Base-by-base conservation (phyloP, 2,888 invertebrate genomes). In the Caenorhabditis sp. region DNA sequence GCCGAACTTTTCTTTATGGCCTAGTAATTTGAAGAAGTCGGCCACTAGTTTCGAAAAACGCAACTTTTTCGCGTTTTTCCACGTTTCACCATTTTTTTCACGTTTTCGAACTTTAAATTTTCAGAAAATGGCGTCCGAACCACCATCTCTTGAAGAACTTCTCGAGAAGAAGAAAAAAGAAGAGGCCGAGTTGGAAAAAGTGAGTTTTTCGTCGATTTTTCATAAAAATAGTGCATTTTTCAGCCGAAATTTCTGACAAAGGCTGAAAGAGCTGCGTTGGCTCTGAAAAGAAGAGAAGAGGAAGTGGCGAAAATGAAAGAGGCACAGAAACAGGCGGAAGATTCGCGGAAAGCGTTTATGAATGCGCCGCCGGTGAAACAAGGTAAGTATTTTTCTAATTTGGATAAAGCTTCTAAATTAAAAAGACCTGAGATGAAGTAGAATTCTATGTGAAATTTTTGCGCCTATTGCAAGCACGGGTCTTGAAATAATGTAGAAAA, bases 111-210 rank as follows among this genome's bases (percentile, higher is more conserved):
- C 27, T 27, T 4, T 58, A 36, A 20, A 3, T 12, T 43, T 31
- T 14, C 21, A 12, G 10, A 20, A 50, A 62, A 68, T 70, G 75
- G 67, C 75, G 4, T 72, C 81, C 59, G 96, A 97, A 87, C 99
- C 99, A 0, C 89, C 97, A 20, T 97, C 97, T 5, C 90, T 99
- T 66, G 99, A 99, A 88, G 97, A 99, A 88, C 89, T 99, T 52
- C 90, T 99, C 59, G 93, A 94, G 0, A 96, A 95, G 89, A 96
- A 96, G 88, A 96, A 97, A 87, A 94, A 94, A 0, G 96, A 96
- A 88, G 95, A 97, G 88, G 94, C 93, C 85, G 95, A 94, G 1
- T 91, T 94, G 62, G 94, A 95, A 83, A 97, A 97, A 89, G 31
- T 31, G 4, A 31, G 31, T 31, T 31, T 31, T 7, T 10, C 4